Percentiles rank a stretch among this genome's conserved stretches.
These are phyloP conservation scores for Agrotis puta DNA, from an alignment of 2,888 invertebrate genomes.

Conservation along the genomic window DNA sequence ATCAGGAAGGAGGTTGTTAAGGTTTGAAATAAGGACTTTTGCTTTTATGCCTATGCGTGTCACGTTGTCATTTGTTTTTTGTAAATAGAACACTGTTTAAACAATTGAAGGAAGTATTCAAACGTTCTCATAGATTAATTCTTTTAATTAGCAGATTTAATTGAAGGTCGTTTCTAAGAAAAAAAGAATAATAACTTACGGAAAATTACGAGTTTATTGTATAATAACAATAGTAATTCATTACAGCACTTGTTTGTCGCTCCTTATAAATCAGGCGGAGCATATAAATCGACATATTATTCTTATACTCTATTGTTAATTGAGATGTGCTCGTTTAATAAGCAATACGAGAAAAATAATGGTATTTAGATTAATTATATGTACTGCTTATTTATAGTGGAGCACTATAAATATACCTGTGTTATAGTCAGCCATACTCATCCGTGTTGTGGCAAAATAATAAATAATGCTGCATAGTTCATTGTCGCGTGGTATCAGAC, in stretches of 20 bases:
- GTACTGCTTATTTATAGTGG: too few species aligned
- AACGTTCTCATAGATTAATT: conserved; percentile 20
- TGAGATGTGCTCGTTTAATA: conserved; percentile 23
- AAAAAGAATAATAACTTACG: conserved; percentile 24
- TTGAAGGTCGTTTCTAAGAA: conserved; percentile 29
- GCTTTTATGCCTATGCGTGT: conserved; percentile 37
- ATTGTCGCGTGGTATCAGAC: too few species aligned
- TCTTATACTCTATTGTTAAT: conserved; percentile 29
- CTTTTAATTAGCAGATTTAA: conserved; percentile 21
- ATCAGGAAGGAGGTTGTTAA: conserved; percentile 7
- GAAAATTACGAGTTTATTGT: conserved; percentile 41
- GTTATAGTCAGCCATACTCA: too few species aligned
- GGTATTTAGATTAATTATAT: neutral
- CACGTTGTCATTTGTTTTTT: conserved; percentile 10
- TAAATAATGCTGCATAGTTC: too few species aligned
- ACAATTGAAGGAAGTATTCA: conserved; percentile 35
- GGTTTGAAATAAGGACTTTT: conserved; percentile 19
- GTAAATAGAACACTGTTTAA: conserved; percentile 7
- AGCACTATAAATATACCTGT: too few species aligned
- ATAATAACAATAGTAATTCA: conserved; percentile 42
- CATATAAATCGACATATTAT: conserved; percentile 54
- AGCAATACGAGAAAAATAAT: conserved; percentile 12
- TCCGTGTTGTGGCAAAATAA: neutral
- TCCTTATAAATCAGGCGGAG: conserved; percentile 21
- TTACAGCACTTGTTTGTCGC: conserved; percentile 39